Conservation (phyloP, 2,113 vertebrate species). For the Pionites leucogaster region DNA sequence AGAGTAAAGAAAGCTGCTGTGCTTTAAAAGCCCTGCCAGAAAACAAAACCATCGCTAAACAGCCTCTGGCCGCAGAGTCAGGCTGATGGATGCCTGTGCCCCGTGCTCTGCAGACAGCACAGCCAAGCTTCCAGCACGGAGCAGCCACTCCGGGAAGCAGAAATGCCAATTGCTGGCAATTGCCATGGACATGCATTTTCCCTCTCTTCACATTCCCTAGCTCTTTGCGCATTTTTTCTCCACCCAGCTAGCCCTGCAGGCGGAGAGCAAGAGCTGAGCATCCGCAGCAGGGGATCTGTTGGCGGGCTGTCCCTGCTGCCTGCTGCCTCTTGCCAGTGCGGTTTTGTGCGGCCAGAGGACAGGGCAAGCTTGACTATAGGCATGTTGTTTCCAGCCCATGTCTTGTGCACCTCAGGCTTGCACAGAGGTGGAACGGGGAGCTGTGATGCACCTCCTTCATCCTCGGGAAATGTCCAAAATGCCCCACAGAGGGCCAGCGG, state of each 20-base stretch:
- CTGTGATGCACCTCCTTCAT: rapidly evolving
- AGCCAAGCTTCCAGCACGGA: neutral
- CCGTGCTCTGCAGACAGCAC: neutral
- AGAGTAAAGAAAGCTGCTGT: neutral
- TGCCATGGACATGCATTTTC: neutral
- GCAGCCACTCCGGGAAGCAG: neutral
- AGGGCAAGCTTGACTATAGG: too few species aligned
- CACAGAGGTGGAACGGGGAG: neutral
- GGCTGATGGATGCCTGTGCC: neutral
- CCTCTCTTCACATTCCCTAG: neutral
- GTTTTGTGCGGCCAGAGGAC: neutral
- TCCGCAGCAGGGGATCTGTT: rapidly evolving
- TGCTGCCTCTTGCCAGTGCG: rapidly evolving
- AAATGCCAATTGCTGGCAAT: neutral
- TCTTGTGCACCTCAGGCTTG: neutral
- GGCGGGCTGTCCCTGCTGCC: neutral
- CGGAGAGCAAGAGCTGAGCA: neutral
- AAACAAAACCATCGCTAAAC: neutral
- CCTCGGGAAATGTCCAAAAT: neutral
- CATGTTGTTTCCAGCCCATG: neutral
- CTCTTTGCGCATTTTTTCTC: neutral
- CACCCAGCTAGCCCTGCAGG: neutral
- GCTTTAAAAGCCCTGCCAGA: neutral
- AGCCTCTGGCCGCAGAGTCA: neutral
- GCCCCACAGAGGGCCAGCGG: neutral